Evolutionary conservation across 2,888 invertebrate genomes (phyloP).

Genomic region (Ectemnius cavifrons): DNA sequence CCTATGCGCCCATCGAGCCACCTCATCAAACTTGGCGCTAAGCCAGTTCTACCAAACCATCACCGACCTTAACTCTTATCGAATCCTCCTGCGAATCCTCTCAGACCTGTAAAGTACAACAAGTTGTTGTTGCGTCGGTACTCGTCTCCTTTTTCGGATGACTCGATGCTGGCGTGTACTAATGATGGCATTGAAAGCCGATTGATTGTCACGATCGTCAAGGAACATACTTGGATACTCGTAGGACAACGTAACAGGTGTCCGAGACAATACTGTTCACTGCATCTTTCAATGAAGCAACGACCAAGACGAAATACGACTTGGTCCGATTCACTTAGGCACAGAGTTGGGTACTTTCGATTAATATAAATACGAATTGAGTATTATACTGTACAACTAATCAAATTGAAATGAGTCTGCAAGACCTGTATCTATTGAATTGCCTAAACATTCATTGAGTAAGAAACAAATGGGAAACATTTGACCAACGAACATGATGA

Average conservation of each 20-base stretch:
- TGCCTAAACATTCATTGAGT: no score
- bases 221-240: constrained; percentile 6
- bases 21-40: constrained; percentile 30
- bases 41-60: constrained; percentile 44
- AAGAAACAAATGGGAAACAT: no score
- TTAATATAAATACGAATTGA: no score
- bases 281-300: constrained; percentile 12
- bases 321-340: no score
- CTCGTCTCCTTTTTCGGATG: background rate
- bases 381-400: no score
- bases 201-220: background rate
- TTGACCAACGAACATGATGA: no score
- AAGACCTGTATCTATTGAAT: no score
- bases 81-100: constrained; percentile 20
- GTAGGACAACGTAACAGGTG: background rate
- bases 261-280: constrained; percentile 30
- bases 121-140: constrained; percentile 15
- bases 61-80: constrained; percentile 35
- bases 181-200: background rate
- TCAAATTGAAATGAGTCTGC: no score
- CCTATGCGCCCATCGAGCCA: background rate
- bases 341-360: no score
- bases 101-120: constrained; percentile 25
- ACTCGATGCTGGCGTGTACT: background rate
- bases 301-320: no score